These are phyloP conservation scores for Choloepus didactylus DNA, from an alignment of 2,797 vertebrate genomes.

Conservation along the genomic window DNA sequence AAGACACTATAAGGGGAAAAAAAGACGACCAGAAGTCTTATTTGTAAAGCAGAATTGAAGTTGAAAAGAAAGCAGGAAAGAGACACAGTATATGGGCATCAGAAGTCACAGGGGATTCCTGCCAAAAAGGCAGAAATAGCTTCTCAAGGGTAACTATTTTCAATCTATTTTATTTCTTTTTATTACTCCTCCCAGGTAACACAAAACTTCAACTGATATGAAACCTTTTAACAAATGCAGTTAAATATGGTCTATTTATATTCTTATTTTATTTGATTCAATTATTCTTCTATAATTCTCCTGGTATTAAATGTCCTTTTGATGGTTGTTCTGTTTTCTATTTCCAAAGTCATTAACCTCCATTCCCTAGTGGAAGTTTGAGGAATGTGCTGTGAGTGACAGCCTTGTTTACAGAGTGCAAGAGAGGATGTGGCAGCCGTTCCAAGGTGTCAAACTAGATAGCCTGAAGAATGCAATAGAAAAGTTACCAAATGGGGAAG, in stretches of 20 bases:
- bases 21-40: constrained; percentile 56
- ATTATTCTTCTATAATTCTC: constrained; percentile 76
- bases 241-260: constrained; percentile 76
- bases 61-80: constrained; percentile 68
- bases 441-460: constrained; percentile 67
- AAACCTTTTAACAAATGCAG: constrained; percentile 75
- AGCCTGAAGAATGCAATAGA: constrained; percentile 66
- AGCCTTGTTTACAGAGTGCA: constrained; percentile 77
- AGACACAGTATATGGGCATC: constrained; percentile 66
- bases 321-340: constrained; percentile 73
- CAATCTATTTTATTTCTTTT: constrained; percentile 80
- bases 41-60: constrained; percentile 77
- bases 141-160: constrained; percentile 79
- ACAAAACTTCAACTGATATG: constrained; percentile 67
- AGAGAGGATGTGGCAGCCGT: constrained; percentile 65
- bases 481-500: constrained; percentile 60
- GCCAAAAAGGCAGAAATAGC: constrained; percentile 78
- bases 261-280: constrained; percentile 80
- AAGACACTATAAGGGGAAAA: constrained; percentile 28
- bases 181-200: constrained; percentile 75
- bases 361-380: background rate
- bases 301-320: constrained; percentile 77
- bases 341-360: constrained; percentile 80
- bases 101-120: constrained; percentile 70
- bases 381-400: constrained; percentile 66